Base-by-base conservation (phyloP, 2,797 vertebrate species). In the Enteromius paludinosus region DNA sequence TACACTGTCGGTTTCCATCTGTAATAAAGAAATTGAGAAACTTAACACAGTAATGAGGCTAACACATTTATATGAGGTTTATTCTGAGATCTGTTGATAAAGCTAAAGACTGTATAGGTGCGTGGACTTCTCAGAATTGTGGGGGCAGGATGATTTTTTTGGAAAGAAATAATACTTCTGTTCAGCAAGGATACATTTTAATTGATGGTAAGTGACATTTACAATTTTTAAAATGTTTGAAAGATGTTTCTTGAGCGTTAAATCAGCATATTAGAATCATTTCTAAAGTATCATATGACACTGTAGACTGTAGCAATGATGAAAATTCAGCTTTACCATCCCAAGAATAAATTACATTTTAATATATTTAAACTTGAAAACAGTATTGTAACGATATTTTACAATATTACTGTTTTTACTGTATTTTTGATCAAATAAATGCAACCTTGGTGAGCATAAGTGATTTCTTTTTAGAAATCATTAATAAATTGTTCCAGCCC, bases 1-100 rank as follows among this genome's bases (percentile, higher is more conserved):
- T 88, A 92, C 90, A 91, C 90, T 93, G 91, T 92, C 89, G 90
- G 88, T 91, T 94, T 93, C 82, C 86, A 79, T 77, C 72, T 83
- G 73, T 89, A 89, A 86, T 87, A 87, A 88, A 88, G 78, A 81
- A 61, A 43, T 83, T 69, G 79, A 81, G 73, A 72, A 66, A 77
- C 61, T 80, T 45, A 76, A 82, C 52, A 23, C 23, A 54, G 11
- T 66, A 66, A 56, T 68, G 47, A 68, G 47, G 65, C 23, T 61
- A 74, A 43, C 20, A 69, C 18, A 18, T 61, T 76, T 12, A 56
- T 80, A 25, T 84, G 68, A 66, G 25, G 25, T 23, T 52, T 70
- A 45, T 47, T 54, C 18, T 77, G 59, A 61, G 49, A 66, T 72
- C 52, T 33, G 5, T 78, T 64, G 66, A 43, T 35, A 38, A 81